A percentile compares a stretch with the other conserved stretches of the same genome.
Conservation (phyloP, 2,797 vertebrate genomes). For the Gambusia yucatana region DNA sequence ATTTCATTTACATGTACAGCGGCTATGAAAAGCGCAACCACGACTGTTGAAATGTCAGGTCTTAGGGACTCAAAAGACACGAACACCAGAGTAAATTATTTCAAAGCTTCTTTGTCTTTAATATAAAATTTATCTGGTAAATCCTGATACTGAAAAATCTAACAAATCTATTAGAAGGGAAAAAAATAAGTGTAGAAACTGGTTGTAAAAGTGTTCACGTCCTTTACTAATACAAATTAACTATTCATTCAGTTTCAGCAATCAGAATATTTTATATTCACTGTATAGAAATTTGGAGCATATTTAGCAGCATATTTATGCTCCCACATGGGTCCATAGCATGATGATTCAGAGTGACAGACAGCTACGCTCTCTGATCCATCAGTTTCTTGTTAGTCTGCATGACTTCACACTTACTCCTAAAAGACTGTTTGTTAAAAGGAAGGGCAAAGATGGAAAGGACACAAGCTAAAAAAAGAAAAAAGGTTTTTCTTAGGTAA, state of each 20-base stretch:
- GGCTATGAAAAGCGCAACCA: background rate
- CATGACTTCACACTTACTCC: constrained; percentile 15
- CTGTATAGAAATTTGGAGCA: background rate
- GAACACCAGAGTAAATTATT: too few relatives aligned
- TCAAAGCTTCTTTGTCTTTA: too few relatives aligned
- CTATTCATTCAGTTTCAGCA: background rate
- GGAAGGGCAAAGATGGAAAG: background rate
- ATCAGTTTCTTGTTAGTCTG: constrained; percentile 29
- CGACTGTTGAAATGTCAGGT: background rate
- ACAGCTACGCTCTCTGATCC: constrained; percentile 13
- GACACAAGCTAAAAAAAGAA: background rate
- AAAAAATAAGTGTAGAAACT: background rate
- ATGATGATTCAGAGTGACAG: constrained; percentile 17
- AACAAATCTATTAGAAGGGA: background rate
- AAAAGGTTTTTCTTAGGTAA: background rate
- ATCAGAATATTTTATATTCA: background rate
- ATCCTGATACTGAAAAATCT: background rate
- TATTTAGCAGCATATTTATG: constrained; percentile 1
- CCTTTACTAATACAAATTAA: background rate
- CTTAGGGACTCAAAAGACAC: background rate
- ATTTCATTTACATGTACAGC: background rate
- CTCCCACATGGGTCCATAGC: constrained; percentile 7
- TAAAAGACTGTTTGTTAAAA: background rate
- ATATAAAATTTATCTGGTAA: too few relatives aligned
- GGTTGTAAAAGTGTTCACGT: background rate